Percentiles rank a stretch among this genome's conserved stretches.
These are phyloP conservation scores for Mycetomoellerius zeteki DNA, from an alignment of 1,140 invertebrate species.

Conservation along the genomic window DNA sequence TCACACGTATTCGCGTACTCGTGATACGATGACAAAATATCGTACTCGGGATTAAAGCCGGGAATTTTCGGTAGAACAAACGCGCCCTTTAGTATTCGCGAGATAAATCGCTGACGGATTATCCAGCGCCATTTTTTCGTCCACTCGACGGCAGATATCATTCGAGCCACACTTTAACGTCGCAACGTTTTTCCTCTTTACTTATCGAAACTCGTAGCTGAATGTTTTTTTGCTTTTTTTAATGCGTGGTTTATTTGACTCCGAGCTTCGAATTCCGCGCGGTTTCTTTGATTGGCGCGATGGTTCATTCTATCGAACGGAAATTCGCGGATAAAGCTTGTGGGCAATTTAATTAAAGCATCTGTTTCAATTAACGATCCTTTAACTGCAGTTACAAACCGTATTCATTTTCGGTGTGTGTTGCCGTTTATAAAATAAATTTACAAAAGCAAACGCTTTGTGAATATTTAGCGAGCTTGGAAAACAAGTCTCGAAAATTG, in stretches of 20 bases:
- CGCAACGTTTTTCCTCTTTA: not conserved
- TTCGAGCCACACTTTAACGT: not conserved
- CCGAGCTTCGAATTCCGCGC: not conserved
- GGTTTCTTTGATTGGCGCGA: not conserved
- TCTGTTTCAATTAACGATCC: conserved; percentile 27
- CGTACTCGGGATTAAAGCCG: conserved; percentile 16
- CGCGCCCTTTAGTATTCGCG: not conserved
- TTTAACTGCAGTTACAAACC: conserved; percentile 24
- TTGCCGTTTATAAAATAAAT: conserved; percentile 7
- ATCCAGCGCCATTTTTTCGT: conserved; percentile 21
- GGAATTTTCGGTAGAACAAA: not conserved
- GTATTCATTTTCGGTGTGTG: not conserved
- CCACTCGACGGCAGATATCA: not conserved
- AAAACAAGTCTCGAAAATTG: not conserved
- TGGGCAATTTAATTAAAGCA: conserved; percentile 3
- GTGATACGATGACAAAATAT: conserved; percentile 1
- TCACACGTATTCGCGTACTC: not conserved
- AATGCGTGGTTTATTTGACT: not conserved
- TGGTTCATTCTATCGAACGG: not conserved
- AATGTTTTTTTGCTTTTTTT: conserved; percentile 2
- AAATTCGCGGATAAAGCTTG: not conserved
- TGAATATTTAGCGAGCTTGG: not conserved
- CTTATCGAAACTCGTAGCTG: not conserved
- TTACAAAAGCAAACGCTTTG: not conserved
- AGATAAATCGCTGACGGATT: conserved; percentile 23